These are phyloP conservation scores for Epinephelus awoara DNA, from an alignment of 2,797 vertebrate genomes.

Conservation along the genomic window DNA sequence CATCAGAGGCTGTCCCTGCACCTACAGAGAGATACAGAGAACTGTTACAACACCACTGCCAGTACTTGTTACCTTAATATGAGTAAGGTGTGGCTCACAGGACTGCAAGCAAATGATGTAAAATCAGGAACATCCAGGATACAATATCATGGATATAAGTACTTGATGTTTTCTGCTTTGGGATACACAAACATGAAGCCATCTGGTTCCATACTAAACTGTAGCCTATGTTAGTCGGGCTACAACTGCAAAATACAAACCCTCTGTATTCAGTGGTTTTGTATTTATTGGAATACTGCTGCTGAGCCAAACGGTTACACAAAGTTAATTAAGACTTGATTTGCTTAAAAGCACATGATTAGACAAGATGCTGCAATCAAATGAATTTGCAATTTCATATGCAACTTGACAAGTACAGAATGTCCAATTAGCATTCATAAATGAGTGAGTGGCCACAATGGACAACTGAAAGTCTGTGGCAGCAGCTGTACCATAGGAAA, in stretches of 20 bases:
- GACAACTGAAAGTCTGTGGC: constrained; percentile 21
- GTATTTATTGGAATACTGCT: not conserved
- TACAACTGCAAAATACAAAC: constrained; percentile 23
- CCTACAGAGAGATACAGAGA: constrained; percentile 78
- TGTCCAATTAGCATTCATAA: constrained; percentile 24
- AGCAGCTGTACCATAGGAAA: constrained; percentile 1
- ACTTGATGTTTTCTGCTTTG: constrained; percentile 21
- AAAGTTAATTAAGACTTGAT: not conserved
- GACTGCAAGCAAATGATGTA: constrained; percentile 23
- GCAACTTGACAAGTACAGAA: constrained; percentile 12
- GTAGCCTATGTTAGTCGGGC: not conserved
- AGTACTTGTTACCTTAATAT: not conserved
- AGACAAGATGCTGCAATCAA: not conserved
- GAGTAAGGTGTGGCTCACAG: not conserved
- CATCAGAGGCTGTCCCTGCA: constrained; percentile 98
- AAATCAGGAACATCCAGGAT: constrained; percentile 26
- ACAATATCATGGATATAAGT: constrained; percentile 6
- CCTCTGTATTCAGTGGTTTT: constrained; percentile 7
- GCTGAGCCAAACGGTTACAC: constrained; percentile 6
- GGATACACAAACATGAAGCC: constrained; percentile 7
- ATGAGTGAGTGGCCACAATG: constrained; percentile 4
- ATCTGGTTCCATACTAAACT: not conserved
- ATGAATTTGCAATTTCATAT: constrained; percentile 12
- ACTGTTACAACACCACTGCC: constrained; percentile 42
- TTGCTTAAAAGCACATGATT: constrained; percentile 4